Evolutionary conservation across 2,888 invertebrate genomes (phyloP).

Genomic region (Eurytoma adleriae): DNA sequence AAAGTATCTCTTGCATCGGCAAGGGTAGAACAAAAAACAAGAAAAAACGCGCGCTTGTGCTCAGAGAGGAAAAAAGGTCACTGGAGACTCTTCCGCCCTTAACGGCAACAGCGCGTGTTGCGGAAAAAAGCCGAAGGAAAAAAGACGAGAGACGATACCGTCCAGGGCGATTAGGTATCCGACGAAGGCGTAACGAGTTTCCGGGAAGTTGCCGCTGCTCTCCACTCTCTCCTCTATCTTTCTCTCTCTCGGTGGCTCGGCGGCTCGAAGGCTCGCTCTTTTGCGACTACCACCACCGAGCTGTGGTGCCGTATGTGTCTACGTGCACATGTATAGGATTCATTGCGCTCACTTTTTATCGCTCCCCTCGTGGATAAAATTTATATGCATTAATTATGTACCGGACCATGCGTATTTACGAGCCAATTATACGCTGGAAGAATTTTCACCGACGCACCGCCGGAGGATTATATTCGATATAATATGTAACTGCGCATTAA

Average conservation of each 20-base stretch:
- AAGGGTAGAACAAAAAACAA: too few species aligned
- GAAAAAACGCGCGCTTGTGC: background rate
- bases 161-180: constrained; percentile 46
- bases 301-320: background rate
- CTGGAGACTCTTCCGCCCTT: constrained; percentile 1
- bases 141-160: constrained; percentile 16
- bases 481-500: too few species aligned
- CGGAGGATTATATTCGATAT: too few species aligned
- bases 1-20: background rate
- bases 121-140: constrained; percentile 1
- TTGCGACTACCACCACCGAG: background rate
- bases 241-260: background rate
- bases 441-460: too few species aligned
- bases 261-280: background rate
- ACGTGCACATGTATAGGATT: background rate
- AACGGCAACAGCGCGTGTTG: background rate
- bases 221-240: constrained; percentile 2
- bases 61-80: background rate
- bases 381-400: constrained; percentile 22
- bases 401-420: background rate
- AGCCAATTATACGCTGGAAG: background rate
- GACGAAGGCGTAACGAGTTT: constrained; percentile 54
- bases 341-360: background rate
- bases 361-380: constrained; percentile 11
- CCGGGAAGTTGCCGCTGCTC: constrained; percentile 46